These are phyloP conservation scores for human (Homo sapiens) DNA, from an alignment of 2,113 vertebrate species.

Conservation along the genomic window GRCh38 chrX:49913001-49913500, in stretches of 20 bases:
- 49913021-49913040: background rate
- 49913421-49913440: background rate
- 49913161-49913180: constrained; percentile 8
- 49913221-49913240: background rate
- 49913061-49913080: background rate
- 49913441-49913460: background rate
- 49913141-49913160: constrained; percentile 1
- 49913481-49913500: background rate
- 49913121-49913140: background rate
- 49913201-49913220: background rate
- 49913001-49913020: background rate
- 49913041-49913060: background rate
- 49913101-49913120: background rate
- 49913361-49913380: background rate
- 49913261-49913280: constrained; percentile 11
- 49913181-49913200: background rate
- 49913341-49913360: background rate
- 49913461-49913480: background rate
- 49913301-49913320: background rate
- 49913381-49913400: background rate
- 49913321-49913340: background rate
- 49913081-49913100: background rate
- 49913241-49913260: constrained; percentile 1
- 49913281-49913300: background rate
- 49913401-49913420: background rate